Evolutionary conservation across 2,888 invertebrate species (phyloP).

Genomic region (Leptinotarsa tumamoca): DNA sequence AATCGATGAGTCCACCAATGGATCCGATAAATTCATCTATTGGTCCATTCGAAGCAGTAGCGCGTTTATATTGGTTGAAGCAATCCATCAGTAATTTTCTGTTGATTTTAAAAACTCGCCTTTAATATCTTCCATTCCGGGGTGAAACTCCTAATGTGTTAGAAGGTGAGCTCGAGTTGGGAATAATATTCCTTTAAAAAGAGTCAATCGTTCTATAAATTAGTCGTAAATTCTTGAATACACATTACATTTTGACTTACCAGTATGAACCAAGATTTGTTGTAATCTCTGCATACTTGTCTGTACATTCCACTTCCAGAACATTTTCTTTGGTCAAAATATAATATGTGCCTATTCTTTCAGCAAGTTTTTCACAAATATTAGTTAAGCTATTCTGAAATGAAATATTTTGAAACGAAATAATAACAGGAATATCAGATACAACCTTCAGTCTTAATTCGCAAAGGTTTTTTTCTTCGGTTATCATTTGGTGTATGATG

Average conservation of each 20-base stretch:
- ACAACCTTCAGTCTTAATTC: conserved; percentile 50
- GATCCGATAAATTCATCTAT: too few relatives aligned
- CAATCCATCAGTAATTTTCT: too few relatives aligned
- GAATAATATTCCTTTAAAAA: not conserved
- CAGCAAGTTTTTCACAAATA: conserved; percentile 50
- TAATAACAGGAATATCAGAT: not conserved
- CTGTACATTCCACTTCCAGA: conserved; percentile 42
- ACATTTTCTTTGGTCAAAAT: conserved; percentile 46
- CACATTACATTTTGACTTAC: conserved; percentile 33
- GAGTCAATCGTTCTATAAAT: not conserved
- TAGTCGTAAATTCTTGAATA: not conserved
- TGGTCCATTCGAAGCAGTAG: too few relatives aligned
- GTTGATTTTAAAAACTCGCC: too few relatives aligned
- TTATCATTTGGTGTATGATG: conserved; percentile 46
- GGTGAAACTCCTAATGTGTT: too few relatives aligned
- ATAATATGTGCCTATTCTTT: conserved; percentile 40
- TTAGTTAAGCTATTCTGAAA: conserved; percentile 51
- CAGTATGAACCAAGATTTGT: conserved; percentile 44
- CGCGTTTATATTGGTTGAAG: too few relatives aligned
- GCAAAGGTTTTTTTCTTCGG: conserved; percentile 43
- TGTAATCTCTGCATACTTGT: conserved; percentile 41
- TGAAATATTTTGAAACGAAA: conserved; percentile 1
- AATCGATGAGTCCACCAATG: too few relatives aligned
- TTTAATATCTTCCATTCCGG: too few relatives aligned
- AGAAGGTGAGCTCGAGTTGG: too few relatives aligned